A percentile compares a stretch with the other conserved stretches of the same genome.
phyloP scores from a whole-genome alignment of 2,113 vertebrate species.

The Probosciger aterrimus region DNA sequence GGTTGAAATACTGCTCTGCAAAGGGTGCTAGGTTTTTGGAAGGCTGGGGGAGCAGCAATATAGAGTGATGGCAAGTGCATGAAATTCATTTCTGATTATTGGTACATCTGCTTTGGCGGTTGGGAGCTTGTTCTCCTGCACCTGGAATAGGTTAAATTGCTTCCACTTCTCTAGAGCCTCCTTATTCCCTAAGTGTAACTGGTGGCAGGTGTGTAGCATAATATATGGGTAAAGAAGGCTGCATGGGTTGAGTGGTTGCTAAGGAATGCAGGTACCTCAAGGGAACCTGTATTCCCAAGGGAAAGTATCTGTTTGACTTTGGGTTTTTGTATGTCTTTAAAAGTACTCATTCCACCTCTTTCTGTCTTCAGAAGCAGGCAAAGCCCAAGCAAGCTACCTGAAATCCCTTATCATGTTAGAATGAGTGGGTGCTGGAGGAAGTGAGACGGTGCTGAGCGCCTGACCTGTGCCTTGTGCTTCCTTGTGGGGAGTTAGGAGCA shows the following conservation, averaged over 20 bases:
- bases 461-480: not conserved
- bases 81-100: not conserved
- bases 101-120: not conserved
- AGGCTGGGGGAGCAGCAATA: not conserved
- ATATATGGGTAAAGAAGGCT: accelerated
- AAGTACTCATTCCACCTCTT: not conserved
- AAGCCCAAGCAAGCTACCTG: not conserved
- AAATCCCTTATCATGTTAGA: not conserved
- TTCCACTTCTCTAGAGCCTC: not conserved
- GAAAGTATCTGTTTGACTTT: not conserved
- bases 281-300: not conserved
- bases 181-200: not conserved
- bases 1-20: not conserved
- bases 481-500: accelerated
- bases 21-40: not conserved
- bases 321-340: not conserved
- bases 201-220: not conserved
- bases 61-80: accelerated
- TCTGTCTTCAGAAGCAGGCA: not conserved
- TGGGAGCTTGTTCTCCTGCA: not conserved
- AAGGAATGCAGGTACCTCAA: not conserved
- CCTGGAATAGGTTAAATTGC: not conserved
- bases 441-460: not conserved
- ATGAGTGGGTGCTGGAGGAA: not conserved
- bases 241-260: not conserved